Conservation (phyloP, 2,888 invertebrate species). For the Cetonia aurata region DNA sequence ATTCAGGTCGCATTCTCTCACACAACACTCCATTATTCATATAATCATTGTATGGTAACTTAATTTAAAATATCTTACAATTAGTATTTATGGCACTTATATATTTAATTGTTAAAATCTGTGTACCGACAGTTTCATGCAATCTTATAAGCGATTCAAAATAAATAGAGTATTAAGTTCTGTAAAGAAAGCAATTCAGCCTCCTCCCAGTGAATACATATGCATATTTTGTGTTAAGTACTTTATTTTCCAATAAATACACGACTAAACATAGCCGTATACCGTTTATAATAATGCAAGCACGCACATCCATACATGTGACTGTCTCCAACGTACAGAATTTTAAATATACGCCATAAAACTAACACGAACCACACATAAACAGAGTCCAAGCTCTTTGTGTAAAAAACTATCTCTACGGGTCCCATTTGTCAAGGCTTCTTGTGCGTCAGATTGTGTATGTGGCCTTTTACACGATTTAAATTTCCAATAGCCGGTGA, state of each 20-base stretch:
- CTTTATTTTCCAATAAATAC: too few relatives aligned
- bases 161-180: too few relatives aligned
- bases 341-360: conserved; percentile 24
- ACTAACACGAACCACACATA: conserved; percentile 16
- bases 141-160: too few relatives aligned
- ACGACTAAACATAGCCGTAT: too few relatives aligned
- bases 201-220: too few relatives aligned
- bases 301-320: neutral
- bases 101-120: too few relatives aligned
- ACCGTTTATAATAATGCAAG: conserved; percentile 1
- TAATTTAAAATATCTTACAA: neutral
- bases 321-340: conserved; percentile 1
- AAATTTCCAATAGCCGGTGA: conserved; percentile 30
- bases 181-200: too few relatives aligned
- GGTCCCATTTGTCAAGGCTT: conserved; percentile 33
- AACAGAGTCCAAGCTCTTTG: conserved; percentile 15
- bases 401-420: conserved; percentile 34
- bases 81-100: too few relatives aligned
- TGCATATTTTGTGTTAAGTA: too few relatives aligned
- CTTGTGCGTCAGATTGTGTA: conserved; percentile 32
- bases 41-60: neutral
- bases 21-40: conserved; percentile 27
- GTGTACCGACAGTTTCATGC: too few relatives aligned
- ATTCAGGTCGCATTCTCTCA: neutral
- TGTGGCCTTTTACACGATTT: conserved; percentile 32